Evolutionary conservation across 1,140 invertebrate species (phyloP), one percentile per base, ranked within the genome.

Genomic region (Eriocheir sinensis): DNA sequence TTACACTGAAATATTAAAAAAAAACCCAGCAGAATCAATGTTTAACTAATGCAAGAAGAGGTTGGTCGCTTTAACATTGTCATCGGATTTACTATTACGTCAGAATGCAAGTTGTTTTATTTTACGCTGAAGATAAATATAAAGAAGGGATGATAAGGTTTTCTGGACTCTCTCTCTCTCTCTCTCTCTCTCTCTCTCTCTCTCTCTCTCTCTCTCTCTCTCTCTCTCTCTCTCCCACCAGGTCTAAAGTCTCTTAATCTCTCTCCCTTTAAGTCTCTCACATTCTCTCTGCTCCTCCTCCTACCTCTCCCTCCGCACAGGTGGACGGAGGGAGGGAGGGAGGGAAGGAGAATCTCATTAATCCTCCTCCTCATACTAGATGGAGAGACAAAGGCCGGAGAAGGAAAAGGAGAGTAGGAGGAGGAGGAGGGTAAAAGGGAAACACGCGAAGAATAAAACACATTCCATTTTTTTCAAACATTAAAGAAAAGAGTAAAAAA

Each of bases 291-390:
- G 60, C 6, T 21, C 48, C 48, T 72, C 60, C 60, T 72, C 60
- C 60, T 8, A n/a, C 60, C n/a, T 72, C 21, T n/a, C 60, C 60
- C 1, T n/a, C 60, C 2, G 3, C 60, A 72, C 60, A 72, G 60
- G 60, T n/a, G n/a, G 44, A 15, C 6, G 27, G 60, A n/a, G 60
- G 27, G 0, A 72, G 27, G 60, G 6, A n/a, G 60, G 60, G 21
- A 72, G 60, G 60, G 60, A 72, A n/a, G 60, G 60, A 72, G 60
- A 72, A 72, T 72, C 60, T 72, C 60, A 72, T 72, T 72, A 72
- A 72, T 72, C 60, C 60, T 72, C 21, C 60, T 72, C 60, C 60
- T 72, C 60, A 72, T 72, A 72, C 60, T 72, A 72, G 60, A 72
- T 72, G 27, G 60, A 72, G 60, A 72, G 60, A 72, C 60, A 72